Base-by-base conservation (phyloP, 1,140 invertebrate genomes). In the Ceratosolen fusciceps region DNA sequence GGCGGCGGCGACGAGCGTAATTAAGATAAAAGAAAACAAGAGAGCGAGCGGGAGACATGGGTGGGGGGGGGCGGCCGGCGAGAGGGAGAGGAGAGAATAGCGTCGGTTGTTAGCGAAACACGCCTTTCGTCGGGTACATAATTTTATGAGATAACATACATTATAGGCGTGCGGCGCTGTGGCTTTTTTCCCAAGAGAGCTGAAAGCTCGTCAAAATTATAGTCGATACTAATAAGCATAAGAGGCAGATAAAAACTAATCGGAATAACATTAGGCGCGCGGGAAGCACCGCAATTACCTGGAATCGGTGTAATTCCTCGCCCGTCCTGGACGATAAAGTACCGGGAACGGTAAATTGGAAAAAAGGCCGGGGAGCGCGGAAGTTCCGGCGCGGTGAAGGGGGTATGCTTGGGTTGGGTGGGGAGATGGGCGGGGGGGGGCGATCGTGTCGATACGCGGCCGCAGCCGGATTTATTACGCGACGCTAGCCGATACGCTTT, bases 401-500 rank as follows among this genome's bases (percentile, higher is more conserved):
- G n/a, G n/a, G n/a, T n/a, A n/a, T n/a, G n/a, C n/a, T n/a, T n/a
- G n/a, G n/a, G n/a, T n/a, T n/a, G n/a, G n/a, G n/a, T n/a, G n/a
- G n/a, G n/a, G n/a, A n/a, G n/a, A n/a, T n/a, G 4, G 37, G 37
- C 21, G 24, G 12, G 37, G 26, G 24, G 72, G 47, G 16, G 65
- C 14, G 52, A 58, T 70, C 34, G 75, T 12, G 75, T 70, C 49
- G 65, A 72, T 52, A 52, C 56, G 73, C 37, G 29, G 26, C 24
- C n/a, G n/a, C n/a, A 26, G 39, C 29, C 60, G 60, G 29, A 34
- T 34, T 75, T 34, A 60, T 74, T 74, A 62, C 58, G 71, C 58
- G 39, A 24, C 39, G 37, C 37, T 74, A 34, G 49, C 70, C 81
- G 85, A 84, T 83, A 83, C 83, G 83, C 79, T 84, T 84, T 80